Evolutionary conservation across 1,140 invertebrate genomes (phyloP), one percentile per base, ranked within the genome.

Genomic region (Aporrectodea caliginosa): DNA sequence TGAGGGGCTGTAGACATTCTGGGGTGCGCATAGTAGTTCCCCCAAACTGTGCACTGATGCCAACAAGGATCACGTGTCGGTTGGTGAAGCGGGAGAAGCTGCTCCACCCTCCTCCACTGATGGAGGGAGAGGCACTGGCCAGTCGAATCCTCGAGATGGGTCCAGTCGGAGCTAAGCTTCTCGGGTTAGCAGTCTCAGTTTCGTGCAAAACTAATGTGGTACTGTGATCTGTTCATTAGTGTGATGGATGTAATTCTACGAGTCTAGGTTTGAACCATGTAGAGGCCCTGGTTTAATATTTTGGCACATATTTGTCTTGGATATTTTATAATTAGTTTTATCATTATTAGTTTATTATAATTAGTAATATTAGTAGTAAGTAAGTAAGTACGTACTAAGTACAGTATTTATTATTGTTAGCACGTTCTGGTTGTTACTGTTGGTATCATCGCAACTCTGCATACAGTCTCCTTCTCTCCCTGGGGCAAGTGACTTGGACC

Each of bases 1-100:
- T 99, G 94, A 91, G 96, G 69, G 98, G 98, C 12, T 98, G 97
- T 85, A 93, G 98, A 30, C 97, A 99, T 86, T 97, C 95, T 34
- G 97, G 98, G 0, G 95, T 99, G 0, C 90, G 97, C 31, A 94
- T 99, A 78, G 97, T 99, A 83, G 95, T 99, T 73, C 98, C 98
- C 34, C 97, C 98, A 0, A 90, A 76, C 35, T 35, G 43, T 35
- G 35, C 29, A 16, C 27, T 76, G 14, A 76, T 76, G 43, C 79
- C 79, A 14, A 34, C 70, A 32, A 77, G 79, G 69, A 69, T 80
- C n/a, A 78, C 43, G n/a, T 80, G 79, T 71, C 74, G 74, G 32
- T 69, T 80, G 43, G 30, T 80, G 1, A 69, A 69, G 58, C 69
- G 35, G 34, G 79, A 80, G 14, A 69, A 74, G 32, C 14, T 79